These are phyloP conservation scores for Hipposideros larvatus DNA, from an alignment of 2,797 vertebrate species.

Conservation along the genomic window DNA sequence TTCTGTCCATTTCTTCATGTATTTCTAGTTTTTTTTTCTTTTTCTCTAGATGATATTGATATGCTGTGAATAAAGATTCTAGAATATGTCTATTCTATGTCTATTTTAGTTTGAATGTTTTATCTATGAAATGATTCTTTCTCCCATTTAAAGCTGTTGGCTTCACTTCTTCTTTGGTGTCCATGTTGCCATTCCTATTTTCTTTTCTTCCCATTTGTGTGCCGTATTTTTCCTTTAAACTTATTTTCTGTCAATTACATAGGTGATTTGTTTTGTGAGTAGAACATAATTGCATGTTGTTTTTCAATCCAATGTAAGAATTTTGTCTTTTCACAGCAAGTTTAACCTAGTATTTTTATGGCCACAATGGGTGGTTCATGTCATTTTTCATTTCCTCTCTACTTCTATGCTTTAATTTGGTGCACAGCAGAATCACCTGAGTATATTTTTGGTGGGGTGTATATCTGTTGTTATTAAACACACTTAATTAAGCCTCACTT, in stretches of 20 bases:
- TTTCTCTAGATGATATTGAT: background rate
- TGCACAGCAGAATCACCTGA: background rate
- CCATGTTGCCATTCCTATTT: background rate
- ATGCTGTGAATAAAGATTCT: background rate
- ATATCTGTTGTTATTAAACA: background rate
- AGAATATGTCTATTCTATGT: background rate
- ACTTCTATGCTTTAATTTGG: background rate
- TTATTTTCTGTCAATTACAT: background rate
- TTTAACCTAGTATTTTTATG: background rate
- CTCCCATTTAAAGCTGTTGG: background rate
- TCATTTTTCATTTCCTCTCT: background rate
- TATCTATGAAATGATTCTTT: background rate
- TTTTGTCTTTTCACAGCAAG: background rate
- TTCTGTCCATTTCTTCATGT: background rate
- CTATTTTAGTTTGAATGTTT: background rate
- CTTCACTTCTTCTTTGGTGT: conserved; percentile 13
- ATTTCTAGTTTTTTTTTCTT: background rate
- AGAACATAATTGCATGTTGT: background rate
- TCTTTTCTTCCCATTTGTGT: background rate
- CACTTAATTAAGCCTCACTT: background rate
- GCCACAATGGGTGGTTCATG: background rate
- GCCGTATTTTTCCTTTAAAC: background rate
- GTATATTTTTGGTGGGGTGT: background rate
- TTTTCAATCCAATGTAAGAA: background rate
- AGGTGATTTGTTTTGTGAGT: background rate